Conservation (phyloP, 2,113 vertebrate species). For the Dryoscopus gambensis region DNA sequence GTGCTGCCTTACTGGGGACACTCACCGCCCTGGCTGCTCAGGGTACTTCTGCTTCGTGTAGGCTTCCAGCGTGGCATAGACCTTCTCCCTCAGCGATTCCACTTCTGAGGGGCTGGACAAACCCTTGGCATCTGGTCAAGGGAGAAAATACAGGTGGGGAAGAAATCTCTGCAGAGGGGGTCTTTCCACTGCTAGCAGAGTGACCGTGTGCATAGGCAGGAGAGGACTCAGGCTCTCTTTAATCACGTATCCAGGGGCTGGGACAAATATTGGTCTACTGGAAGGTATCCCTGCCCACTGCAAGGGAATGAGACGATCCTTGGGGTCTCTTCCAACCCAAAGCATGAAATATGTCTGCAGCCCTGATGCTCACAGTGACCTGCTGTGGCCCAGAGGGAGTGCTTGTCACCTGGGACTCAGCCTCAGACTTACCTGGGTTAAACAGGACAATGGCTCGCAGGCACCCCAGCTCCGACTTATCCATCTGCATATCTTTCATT, state of each 20-base stretch:
- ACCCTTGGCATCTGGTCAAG: constrained; percentile 88
- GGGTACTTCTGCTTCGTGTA: constrained; percentile 98
- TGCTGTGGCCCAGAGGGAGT: background rate
- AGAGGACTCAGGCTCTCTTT: background rate
- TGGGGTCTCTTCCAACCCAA: background rate
- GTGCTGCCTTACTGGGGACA: background rate
- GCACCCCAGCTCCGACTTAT: constrained; percentile 93
- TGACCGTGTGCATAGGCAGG: fast-evolving
- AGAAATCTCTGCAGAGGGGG: background rate
- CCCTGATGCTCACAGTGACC: background rate
- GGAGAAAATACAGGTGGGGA: background rate
- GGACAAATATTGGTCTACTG: background rate
- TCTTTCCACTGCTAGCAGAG: background rate
- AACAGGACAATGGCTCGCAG: constrained; percentile 93
- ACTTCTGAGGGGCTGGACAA: constrained; percentile 91
- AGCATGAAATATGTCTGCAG: background rate
- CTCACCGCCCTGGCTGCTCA: constrained; percentile 91
- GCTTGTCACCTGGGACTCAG: background rate
- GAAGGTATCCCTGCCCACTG: background rate
- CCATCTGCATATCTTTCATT: constrained; percentile 99
- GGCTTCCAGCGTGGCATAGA: constrained; percentile 93
- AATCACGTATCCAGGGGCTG: background rate
- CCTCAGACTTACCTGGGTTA: constrained; percentile 82
- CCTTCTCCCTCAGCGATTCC: constrained; percentile 88
- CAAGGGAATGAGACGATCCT: background rate